Percentiles rank a stretch among this genome's conserved stretches.
phyloP scores from a whole-genome alignment of 2,888 invertebrate genomes.

The Hydriomena furcata region DNA sequence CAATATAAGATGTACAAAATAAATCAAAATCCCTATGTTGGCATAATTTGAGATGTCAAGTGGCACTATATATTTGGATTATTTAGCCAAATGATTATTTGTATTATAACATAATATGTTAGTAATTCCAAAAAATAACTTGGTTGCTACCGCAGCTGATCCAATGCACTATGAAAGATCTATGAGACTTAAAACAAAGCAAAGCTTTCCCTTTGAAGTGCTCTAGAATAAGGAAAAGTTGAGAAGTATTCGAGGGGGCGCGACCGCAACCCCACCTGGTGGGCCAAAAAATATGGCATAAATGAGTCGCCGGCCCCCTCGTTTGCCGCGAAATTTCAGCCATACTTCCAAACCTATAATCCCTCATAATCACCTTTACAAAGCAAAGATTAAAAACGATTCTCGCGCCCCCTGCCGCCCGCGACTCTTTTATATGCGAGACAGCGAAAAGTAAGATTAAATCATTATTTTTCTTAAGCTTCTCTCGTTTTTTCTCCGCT shows the following conservation, averaged over 20 bases:
- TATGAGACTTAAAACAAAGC: slow-evolving; percentile 60
- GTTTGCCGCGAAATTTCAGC: slow-evolving; percentile 78
- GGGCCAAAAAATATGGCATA: slow-evolving; percentile 77
- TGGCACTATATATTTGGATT: too few species aligned
- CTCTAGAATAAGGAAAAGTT: slow-evolving; percentile 76
- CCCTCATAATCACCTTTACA: slow-evolving; percentile 85
- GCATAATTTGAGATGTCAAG: too few species aligned
- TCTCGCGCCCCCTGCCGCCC: slow-evolving; percentile 65
- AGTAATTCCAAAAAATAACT: too few species aligned
- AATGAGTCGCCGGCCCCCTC: slow-evolving; percentile 68
- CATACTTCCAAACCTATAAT: slow-evolving; percentile 85
- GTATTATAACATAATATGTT: too few species aligned
- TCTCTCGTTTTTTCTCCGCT: slow-evolving; percentile 76
- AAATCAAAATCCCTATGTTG: too few species aligned
- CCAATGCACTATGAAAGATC: slow-evolving; percentile 50
- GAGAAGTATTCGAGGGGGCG: slow-evolving; percentile 62
- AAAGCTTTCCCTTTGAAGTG: slow-evolving; percentile 76
- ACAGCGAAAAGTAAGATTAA: slow-evolving; percentile 83
- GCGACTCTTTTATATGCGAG: slow-evolving; percentile 79
- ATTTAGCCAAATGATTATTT: too few species aligned
- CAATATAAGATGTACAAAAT: too few species aligned
- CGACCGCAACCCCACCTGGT: slow-evolving; percentile 74
- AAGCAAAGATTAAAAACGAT: slow-evolving; percentile 85
- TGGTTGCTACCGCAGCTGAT: slow-evolving; percentile 56
- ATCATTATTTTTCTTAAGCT: slow-evolving; percentile 85